Conservation (phyloP, 1,140 invertebrate genomes). For the Zaprionus lachaisei region DNA sequence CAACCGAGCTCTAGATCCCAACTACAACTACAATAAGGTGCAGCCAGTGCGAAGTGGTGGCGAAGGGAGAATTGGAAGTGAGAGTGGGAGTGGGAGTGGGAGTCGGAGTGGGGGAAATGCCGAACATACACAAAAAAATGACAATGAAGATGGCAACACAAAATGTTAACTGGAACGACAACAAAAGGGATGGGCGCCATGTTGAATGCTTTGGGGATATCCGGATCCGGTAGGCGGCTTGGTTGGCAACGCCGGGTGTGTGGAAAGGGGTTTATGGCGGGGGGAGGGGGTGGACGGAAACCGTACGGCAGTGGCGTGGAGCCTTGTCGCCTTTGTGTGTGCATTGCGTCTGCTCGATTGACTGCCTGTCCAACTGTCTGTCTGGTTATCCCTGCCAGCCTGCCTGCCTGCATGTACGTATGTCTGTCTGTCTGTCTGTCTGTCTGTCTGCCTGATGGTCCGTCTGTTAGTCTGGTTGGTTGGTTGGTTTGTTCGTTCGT, state of each 20-base stretch:
- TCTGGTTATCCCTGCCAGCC: slow-evolving; percentile 9
- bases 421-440: not conserved
- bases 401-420: not conserved
- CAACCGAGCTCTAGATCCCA: slow-evolving; percentile 2
- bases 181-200: slow-evolving; percentile 52
- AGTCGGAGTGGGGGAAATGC: not conserved
- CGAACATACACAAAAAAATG: slow-evolving; percentile 33
- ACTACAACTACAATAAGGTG: slow-evolving; percentile 1
- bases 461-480: not conserved
- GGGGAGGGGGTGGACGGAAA: not conserved
- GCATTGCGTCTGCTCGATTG: slow-evolving; percentile 22
- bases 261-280: not conserved
- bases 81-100: not conserved
- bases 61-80: not conserved
- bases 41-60: not conserved
- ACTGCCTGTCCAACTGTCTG: slow-evolving; percentile 17
- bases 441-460: slow-evolving; percentile 16
- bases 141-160: slow-evolving; percentile 49
- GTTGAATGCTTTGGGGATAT: slow-evolving; percentile 49
- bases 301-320: not conserved
- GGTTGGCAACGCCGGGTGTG: not conserved
- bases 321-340: slow-evolving; percentile 15
- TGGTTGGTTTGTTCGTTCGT: no score
- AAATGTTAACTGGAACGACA: slow-evolving; percentile 50
- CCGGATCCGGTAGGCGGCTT: slow-evolving; percentile 19